Evolutionary conservation across 1,140 invertebrate species (phyloP).

Genomic region (Popillia japonica): DNA sequence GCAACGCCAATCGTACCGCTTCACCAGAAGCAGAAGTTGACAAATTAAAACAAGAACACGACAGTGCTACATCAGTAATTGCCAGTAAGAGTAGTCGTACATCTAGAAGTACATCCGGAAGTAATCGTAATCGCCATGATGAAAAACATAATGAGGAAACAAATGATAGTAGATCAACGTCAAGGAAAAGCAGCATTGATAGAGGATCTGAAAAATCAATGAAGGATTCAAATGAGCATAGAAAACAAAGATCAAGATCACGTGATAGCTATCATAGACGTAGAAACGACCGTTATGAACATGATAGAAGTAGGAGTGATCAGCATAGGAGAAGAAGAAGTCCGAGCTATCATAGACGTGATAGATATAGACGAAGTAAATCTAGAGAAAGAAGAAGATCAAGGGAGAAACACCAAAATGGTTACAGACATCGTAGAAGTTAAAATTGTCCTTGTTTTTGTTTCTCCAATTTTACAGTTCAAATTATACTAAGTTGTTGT

Average conservation of each 20-base stretch:
- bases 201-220: slow-evolving; percentile 10
- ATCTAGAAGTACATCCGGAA: slow-evolving; percentile 43
- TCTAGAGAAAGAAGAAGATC: neutral
- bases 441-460: neutral
- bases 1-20: neutral
- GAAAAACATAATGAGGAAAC: neutral
- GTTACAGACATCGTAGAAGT: neutral
- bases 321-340: neutral
- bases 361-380: slow-evolving; percentile 5
- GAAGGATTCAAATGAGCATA: neutral
- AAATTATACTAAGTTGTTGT: neutral
- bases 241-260: neutral
- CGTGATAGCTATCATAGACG: neutral
- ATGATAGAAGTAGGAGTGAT: neutral
- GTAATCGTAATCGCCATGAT: slow-evolving; percentile 4
- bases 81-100: slow-evolving; percentile 44
- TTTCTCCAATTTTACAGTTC: neutral
- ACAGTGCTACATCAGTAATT: slow-evolving; percentile 4
- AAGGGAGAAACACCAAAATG: neutral
- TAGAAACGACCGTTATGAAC: neutral
- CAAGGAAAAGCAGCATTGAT: slow-evolving; percentile 1
- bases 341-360: neutral
- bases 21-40: neutral
- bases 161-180: neutral
- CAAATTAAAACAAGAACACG: neutral